Percentiles rank a stretch among this genome's conserved stretches.
Evolutionary conservation across 2,113 vertebrate genomes (phyloP).

Genomic region (Raphicerus campestris): DNA sequence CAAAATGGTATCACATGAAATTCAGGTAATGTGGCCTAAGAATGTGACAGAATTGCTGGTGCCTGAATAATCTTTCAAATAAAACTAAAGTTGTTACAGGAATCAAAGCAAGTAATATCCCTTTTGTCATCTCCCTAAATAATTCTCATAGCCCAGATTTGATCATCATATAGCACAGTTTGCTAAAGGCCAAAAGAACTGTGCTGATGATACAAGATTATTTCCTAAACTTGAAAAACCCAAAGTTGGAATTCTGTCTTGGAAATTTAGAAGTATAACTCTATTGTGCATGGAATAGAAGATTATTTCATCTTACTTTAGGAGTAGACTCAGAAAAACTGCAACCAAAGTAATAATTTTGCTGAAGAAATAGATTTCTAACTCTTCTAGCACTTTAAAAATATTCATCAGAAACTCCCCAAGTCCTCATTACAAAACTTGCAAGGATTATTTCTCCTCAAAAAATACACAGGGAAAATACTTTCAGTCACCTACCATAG

Average conservation of each 20-base stretch:
- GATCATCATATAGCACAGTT: background rate
- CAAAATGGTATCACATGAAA: background rate
- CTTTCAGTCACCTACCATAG: background rate
- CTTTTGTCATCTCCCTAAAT: background rate
- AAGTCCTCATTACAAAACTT: background rate
- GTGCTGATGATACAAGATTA: background rate
- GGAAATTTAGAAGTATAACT: background rate
- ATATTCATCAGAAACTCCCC: background rate
- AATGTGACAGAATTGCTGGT: background rate
- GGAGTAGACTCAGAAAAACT: background rate
- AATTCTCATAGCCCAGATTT: background rate
- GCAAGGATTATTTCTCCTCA: background rate
- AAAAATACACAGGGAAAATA: background rate
- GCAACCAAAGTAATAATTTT: background rate
- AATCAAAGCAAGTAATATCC: background rate
- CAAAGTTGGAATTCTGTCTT: background rate
- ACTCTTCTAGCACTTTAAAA: background rate
- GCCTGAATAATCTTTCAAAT: background rate
- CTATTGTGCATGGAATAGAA: background rate
- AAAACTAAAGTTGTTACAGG: background rate
- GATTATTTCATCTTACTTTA: background rate
- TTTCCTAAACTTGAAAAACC: background rate
- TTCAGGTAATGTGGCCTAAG: background rate
- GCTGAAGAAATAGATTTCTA: background rate
- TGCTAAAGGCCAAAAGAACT: background rate